Evolutionary conservation across 2,113 vertebrate species (phyloP).

Genomic region (Ranitomeya variabilis): DNA sequence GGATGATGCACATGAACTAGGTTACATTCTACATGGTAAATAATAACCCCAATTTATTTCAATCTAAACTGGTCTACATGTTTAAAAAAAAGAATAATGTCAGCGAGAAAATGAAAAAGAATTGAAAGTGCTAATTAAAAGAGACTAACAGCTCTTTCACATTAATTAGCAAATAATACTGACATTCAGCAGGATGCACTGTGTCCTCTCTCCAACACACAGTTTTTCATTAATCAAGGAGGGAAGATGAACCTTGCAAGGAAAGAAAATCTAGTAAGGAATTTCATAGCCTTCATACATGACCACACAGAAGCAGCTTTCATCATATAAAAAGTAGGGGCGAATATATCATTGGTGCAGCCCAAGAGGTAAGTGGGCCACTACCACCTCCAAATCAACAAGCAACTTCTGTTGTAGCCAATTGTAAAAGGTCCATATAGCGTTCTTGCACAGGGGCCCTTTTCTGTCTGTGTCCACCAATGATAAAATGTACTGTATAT

Average conservation of each 20-base stretch:
- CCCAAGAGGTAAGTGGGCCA: too few relatives aligned
- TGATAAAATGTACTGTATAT: too few relatives aligned
- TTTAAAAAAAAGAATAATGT: not conserved
- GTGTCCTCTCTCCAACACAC: not conserved
- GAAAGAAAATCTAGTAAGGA: not conserved
- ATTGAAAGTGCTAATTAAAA: constrained; percentile 53
- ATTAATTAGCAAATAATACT: constrained; percentile 49
- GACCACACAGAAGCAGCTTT: too few relatives aligned
- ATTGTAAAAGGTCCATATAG: too few relatives aligned
- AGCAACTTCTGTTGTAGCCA: too few relatives aligned
- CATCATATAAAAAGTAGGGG: too few relatives aligned
- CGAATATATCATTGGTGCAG: too few relatives aligned
- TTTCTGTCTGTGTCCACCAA: too few relatives aligned
- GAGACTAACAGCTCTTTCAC: constrained; percentile 44
- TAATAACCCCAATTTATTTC: constrained; percentile 27
- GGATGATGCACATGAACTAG: not conserved
- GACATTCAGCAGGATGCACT: constrained; percentile 41
- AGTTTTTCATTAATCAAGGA: not conserved
- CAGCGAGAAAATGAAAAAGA: constrained; percentile 44
- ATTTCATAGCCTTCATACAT: not conserved
- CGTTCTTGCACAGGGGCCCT: too few relatives aligned
- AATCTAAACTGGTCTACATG: constrained; percentile 5
- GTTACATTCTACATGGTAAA: not conserved
- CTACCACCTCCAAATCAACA: too few relatives aligned
- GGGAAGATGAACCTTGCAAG: not conserved